Evolutionary conservation across 2,113 vertebrate species (phyloP).

Genomic region (Nansenia antarctica): DNA sequence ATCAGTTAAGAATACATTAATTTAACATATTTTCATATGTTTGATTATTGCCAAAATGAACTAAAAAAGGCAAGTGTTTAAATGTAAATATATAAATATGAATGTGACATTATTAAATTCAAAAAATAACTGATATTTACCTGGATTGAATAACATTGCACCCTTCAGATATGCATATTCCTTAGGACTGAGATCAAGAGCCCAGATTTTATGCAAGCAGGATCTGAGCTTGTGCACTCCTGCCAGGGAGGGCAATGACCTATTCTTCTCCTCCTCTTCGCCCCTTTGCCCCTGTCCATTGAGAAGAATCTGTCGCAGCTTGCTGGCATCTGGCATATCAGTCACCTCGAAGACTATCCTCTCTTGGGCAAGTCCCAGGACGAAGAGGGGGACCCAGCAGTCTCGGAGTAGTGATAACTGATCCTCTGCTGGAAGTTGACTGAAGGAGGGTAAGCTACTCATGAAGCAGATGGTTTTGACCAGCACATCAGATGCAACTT

Average conservation of each 20-base stretch:
- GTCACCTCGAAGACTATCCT: slow-evolving; percentile 80
- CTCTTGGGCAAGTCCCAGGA: slow-evolving; percentile 84
- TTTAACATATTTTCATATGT: not conserved
- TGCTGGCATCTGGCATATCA: slow-evolving; percentile 73
- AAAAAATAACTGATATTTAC: slow-evolving; percentile 61
- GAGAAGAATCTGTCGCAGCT: slow-evolving; percentile 83
- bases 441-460: slow-evolving; percentile 79
- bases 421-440: slow-evolving; percentile 69
- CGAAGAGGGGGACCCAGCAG: slow-evolving; percentile 82
- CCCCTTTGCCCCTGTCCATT: slow-evolving; percentile 39
- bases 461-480: slow-evolving; percentile 80
- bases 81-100: not conserved
- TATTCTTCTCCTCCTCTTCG: slow-evolving; percentile 19
- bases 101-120: not conserved
- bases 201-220: slow-evolving; percentile 79
- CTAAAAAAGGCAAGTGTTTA: too few relatives aligned
- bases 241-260: slow-evolving; percentile 61
- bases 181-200: slow-evolving; percentile 77
- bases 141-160: slow-evolving; percentile 81
- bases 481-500: slow-evolving; percentile 73
- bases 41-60: too few relatives aligned
- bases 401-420: slow-evolving; percentile 68
- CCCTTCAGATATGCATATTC: slow-evolving; percentile 84
- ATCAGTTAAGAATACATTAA: not conserved
- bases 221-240: slow-evolving; percentile 73